Conservation (phyloP, 2,888 invertebrate genomes). For the Omphaloscelis lunosa region DNA sequence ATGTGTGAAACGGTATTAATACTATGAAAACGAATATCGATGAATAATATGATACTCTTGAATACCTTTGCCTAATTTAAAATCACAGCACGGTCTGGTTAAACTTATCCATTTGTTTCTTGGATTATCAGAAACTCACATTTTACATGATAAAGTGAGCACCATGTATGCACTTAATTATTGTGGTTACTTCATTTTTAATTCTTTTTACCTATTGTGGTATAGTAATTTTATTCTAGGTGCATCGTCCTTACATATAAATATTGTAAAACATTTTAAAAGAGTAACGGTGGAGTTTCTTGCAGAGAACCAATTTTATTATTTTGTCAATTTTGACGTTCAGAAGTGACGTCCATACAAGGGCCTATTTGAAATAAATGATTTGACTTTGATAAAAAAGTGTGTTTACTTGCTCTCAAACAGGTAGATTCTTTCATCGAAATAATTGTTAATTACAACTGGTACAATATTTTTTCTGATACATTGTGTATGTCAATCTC, state of each 20-base stretch:
- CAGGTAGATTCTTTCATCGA: background rate
- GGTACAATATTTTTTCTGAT: background rate
- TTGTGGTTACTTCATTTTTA: no score
- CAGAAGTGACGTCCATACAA: no score
- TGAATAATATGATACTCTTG: conserved; percentile 22
- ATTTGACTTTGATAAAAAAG: no score
- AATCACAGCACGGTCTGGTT: background rate
- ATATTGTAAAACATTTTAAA: no score
- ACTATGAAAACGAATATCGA: conserved; percentile 36
- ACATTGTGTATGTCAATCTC: background rate
- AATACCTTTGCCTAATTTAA: conserved; percentile 1
- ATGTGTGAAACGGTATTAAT: conserved; percentile 51
- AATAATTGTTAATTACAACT: background rate
- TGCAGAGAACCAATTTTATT: no score
- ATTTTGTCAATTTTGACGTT: no score
- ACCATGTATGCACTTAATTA: no score
- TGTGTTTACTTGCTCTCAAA: background rate
- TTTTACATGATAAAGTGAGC: background rate
- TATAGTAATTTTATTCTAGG: no score
- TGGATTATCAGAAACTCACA: background rate
- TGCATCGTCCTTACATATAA: no score
- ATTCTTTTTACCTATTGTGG: no score
- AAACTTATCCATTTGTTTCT: background rate
- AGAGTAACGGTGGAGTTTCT: no score
- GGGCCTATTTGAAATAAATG: no score